Evolutionary conservation across 1,140 invertebrate species (phyloP), one percentile per base, ranked within the genome.

Genomic region (Drosophila funebris): DNA sequence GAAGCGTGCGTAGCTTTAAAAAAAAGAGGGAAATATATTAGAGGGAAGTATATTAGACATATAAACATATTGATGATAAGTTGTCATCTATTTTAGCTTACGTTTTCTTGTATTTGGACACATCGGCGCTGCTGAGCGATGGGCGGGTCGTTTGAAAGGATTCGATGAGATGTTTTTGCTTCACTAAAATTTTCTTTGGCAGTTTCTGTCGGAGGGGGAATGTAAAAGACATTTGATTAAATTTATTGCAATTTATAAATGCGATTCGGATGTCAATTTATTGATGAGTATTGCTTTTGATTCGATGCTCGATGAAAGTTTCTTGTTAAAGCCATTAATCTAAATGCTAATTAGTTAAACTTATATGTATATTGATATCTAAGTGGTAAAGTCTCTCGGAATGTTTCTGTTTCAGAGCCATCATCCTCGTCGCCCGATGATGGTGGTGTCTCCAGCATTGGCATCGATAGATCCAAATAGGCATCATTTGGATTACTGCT

Each of bases 391-490:
- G 80, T 85, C 62, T 91, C 90, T 53, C 73, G 85, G 69, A 90
- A 90, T 77, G 90, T 90, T 58, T 91, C 90, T 41, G 77, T 69
- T 61, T 90, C 88, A 46, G 82, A 77, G 57, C 93, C 92, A 4
- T 92, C 92, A 14, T 93, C 93, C 27, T 94, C 94, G 71, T 96
- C 96, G 84, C 95, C 95, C 84, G 96, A 97, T 18, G 96, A 97
- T 0, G 96, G 96, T 14, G 97, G 96, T n/a, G 97, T 98, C 83
- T 97, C 96, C 48, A 97, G 89, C 78, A 92, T 83, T 2, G 96
- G 96, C 46, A 97, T 93, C 16, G 96, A 96, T 14, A 98, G 93
- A 91, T 98, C 97, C 82, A 98, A 92, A n/a, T n/a, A n/a, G n/a
- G n/a, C n/a, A n/a, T n/a, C n/a, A n/a, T n/a, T n/a, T n/a, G n/a